A percentile compares a stretch with the other conserved stretches of the same genome.
phyloP scores from a whole-genome alignment of 2,113 vertebrate species.

The Anguilla rostrata region DNA sequence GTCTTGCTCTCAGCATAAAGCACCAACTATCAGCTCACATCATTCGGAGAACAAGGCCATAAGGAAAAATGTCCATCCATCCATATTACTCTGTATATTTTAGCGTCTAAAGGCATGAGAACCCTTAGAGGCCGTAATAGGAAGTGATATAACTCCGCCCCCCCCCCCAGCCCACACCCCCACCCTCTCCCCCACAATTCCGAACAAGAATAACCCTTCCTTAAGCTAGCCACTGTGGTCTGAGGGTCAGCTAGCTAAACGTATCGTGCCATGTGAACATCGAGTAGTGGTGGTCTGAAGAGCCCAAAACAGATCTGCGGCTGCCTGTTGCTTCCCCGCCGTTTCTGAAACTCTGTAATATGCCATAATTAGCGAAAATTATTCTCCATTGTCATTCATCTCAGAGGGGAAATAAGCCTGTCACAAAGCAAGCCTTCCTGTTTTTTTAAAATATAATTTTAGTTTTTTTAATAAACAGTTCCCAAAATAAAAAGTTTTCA shows the following conservation, averaged over 20 bases:
- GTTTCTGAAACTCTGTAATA: background rate
- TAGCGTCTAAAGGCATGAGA: background rate
- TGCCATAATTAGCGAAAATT: background rate
- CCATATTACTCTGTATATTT: background rate
- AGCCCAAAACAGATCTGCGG: background rate
- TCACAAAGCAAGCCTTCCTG: background rate
- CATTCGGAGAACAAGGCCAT: background rate
- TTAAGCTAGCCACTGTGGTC: background rate
- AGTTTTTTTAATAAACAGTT: background rate
- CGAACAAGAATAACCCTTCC: background rate
- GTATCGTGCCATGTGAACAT: background rate
- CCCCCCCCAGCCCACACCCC: too few relatives aligned
- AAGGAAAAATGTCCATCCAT: too few relatives aligned
- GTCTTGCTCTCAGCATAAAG: background rate
- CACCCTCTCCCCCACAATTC: background rate
- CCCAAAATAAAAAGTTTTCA: background rate
- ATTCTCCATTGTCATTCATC: background rate
- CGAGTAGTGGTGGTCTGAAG: background rate
- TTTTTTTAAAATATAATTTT: background rate
- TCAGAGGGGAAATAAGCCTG: background rate
- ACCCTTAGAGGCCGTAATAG: background rate
- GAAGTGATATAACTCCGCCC: background rate
- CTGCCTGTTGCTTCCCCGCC: too few relatives aligned
- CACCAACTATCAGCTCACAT: background rate
- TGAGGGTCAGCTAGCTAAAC: background rate